These are phyloP conservation scores for Artemia franciscana DNA, from an alignment of 1,140 invertebrate species.

Conservation along the genomic window DNA sequence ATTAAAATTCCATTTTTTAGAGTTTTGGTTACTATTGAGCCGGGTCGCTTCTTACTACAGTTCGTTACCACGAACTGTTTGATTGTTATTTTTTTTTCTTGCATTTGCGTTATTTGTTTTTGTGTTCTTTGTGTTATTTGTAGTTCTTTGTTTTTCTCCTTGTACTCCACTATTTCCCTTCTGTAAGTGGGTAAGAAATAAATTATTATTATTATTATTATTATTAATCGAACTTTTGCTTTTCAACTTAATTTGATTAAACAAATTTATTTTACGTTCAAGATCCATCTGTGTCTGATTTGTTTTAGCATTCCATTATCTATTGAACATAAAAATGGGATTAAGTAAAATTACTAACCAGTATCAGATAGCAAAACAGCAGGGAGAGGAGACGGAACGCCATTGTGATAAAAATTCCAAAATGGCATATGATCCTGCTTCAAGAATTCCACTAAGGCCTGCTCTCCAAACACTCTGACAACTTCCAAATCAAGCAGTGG, in stretches of 20 bases:
- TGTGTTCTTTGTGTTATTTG: no score
- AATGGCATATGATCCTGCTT: slow-evolving; percentile 9
- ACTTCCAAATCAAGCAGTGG: slow-evolving; percentile 7
- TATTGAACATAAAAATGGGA: background rate
- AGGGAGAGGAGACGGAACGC: slow-evolving; percentile 12
- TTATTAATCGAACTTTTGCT: background rate
- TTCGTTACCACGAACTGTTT: no score
- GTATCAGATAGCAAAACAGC: slow-evolving; percentile 24
- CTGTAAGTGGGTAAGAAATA: no score
- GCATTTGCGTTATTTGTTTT: no score
- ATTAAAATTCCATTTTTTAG: no score
- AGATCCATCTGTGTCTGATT: background rate
- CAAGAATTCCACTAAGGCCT: slow-evolving; percentile 5
- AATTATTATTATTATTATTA: background rate
- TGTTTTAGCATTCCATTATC: background rate
- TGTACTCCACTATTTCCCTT: no score
- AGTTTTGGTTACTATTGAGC: no score
- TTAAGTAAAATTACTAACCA: slow-evolving; percentile 13
- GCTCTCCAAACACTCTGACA: background rate
- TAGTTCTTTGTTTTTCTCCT: no score
- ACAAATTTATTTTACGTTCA: no score
- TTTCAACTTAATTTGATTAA: background rate
- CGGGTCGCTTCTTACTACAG: no score
- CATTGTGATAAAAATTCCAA: slow-evolving; percentile 5
- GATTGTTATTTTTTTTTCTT: no score